Evolutionary conservation across 2,888 invertebrate genomes (phyloP), one percentile per base, ranked within the genome.

Genomic region (Aspidiotus destructor): DNA sequence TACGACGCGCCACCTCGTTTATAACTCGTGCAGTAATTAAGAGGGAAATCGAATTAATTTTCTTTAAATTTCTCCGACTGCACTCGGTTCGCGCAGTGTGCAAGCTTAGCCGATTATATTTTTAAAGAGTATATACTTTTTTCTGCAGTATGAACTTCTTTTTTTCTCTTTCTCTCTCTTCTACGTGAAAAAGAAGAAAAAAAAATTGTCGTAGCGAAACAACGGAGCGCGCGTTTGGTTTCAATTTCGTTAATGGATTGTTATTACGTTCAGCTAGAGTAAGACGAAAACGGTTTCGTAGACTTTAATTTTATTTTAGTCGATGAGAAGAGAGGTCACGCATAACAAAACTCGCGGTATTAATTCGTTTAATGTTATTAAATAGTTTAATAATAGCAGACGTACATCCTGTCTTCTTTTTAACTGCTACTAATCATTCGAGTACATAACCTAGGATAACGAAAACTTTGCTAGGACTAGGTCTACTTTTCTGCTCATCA

Each of bases 281-380:
- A 67, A 67, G 67, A 67, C 67, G 67, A 67, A 67, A 65, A 67
- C 17, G 28, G 28, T 28, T 48, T 60, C 48, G 58, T 41, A 42
- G 67, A 67, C 57, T 67, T 67, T 57, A 67, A 67, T 67, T 67
- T 48, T 48, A 67, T 67, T 67, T 58, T 28, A 58, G 67, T 48
- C 58, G 44, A 63, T 41, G 28, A 64, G 64, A 54, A 54, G 60
- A 67, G 67, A 67, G 67, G 58, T 58, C 58, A 58, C 67, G 58
- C 67, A 58, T 58, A 60, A 48, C 42, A 67, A 58, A 58, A 58
- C 17, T 60, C 58, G 58, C 60, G 58, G 58, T 67, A 67, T 65
- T 65, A 65, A 48, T 65, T 58, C 65, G 67, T 67, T 67, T 67
- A 67, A 67, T 67, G 67, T 67, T 67, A 67, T 67, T 67, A 67